These are phyloP conservation scores for Tautogolabrus adspersus DNA, from an alignment of 2,113 vertebrate species.

Conservation along the genomic window DNA sequence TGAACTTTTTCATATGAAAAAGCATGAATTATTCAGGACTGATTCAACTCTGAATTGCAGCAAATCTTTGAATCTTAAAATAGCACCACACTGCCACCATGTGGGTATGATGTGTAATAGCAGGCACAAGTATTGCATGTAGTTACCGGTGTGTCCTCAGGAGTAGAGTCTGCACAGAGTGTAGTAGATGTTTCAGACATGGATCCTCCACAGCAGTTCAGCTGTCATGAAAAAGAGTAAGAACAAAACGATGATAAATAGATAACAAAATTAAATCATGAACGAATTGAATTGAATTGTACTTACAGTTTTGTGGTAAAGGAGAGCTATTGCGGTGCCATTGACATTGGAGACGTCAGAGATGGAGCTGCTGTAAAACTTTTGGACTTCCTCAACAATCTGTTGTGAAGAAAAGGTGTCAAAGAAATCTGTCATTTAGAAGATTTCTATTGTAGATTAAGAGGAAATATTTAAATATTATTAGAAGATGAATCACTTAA, in stretches of 20 bases:
- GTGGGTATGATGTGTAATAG: slow-evolving; percentile 21
- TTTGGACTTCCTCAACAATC: slow-evolving; percentile 90
- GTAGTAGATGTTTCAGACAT: accelerated
- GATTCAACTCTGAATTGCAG: too few species aligned
- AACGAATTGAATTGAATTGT: neutral
- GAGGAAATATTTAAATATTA: neutral
- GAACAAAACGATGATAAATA: neutral
- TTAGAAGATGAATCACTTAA: neutral
- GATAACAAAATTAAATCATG: neutral
- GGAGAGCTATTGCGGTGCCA: slow-evolving; percentile 46
- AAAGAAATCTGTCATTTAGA: neutral
- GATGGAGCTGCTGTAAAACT: slow-evolving; percentile 87
- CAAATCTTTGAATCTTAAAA: neutral
- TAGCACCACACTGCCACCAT: slow-evolving; percentile 32
- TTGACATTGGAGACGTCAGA: slow-evolving; percentile 68
- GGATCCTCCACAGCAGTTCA: slow-evolving; percentile 77
- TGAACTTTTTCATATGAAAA: neutral
- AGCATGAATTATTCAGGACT: too few species aligned
- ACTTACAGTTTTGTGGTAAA: slow-evolving; percentile 80
- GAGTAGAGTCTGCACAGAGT: slow-evolving; percentile 48
- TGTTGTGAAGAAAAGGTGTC: slow-evolving; percentile 62
- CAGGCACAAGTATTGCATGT: neutral
- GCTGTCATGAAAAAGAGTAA: slow-evolving; percentile 59
- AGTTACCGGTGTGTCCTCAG: slow-evolving; percentile 54
- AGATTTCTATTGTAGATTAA: neutral